phyloP scores from a whole-genome alignment of 2,797 vertebrate genomes.

The Antennarius maculatus region DNA sequence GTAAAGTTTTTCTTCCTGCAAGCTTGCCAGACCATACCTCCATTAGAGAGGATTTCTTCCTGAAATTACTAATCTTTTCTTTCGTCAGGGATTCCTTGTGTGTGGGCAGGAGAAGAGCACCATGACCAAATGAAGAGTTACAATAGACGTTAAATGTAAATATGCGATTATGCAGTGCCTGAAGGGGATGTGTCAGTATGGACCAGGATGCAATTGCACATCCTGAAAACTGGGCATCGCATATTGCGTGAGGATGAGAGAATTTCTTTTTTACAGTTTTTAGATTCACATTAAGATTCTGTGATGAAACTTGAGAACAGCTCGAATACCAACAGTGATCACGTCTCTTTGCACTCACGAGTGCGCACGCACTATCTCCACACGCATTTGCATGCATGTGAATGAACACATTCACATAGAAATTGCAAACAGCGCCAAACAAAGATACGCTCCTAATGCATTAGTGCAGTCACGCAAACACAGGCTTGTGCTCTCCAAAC shows the following conservation, averaged over 20 bases:
- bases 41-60: background rate
- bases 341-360: background rate
- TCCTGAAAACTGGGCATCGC: no score
- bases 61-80: no score
- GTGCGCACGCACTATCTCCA: background rate
- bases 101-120: no score
- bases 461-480: slow-evolving; percentile 67
- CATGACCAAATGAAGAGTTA: no score
- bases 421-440: slow-evolving; percentile 41
- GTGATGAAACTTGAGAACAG: no score
- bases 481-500: slow-evolving; percentile 66
- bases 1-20: slow-evolving; percentile 17
- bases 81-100: no score
- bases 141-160: no score
- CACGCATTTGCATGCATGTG: slow-evolving; percentile 20
- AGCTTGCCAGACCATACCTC: slow-evolving; percentile 17
- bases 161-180: no score
- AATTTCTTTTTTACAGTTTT: slow-evolving; percentile 13
- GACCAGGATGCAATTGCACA: background rate
- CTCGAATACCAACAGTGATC: background rate
- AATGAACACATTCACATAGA: slow-evolving; percentile 30
- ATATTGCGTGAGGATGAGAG: no score
- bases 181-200: no score
- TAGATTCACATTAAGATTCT: no score
- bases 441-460: slow-evolving; percentile 51